Percentiles rank a stretch among this genome's conserved stretches.
These are phyloP conservation scores for Sandelia bainsii DNA, from an alignment of 2,797 vertebrate species.

Conservation along the genomic window DNA sequence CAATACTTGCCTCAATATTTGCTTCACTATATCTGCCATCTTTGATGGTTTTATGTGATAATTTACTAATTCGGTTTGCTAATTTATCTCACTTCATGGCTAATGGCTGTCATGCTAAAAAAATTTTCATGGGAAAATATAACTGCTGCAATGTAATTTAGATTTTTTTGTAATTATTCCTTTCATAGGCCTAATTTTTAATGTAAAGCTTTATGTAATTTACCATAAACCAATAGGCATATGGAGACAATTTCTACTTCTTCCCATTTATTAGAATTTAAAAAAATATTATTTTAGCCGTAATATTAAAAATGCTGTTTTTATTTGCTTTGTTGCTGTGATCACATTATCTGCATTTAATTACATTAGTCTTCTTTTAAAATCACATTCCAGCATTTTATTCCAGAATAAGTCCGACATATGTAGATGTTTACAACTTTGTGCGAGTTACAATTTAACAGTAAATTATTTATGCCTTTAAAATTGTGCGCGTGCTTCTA, in stretches of 20 bases:
- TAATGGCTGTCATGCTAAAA: slow-evolving; percentile 4
- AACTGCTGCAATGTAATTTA: slow-evolving; percentile 7
- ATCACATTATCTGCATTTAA: slow-evolving; percentile 8
- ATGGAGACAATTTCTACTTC: not conserved
- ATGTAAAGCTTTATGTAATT: slow-evolving; percentile 5
- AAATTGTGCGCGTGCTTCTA: slow-evolving; percentile 2
- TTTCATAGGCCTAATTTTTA: slow-evolving; percentile 3
- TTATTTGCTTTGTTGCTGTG: slow-evolving; percentile 5
- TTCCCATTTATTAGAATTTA: slow-evolving; percentile 1
- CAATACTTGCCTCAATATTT: slow-evolving; percentile 26
- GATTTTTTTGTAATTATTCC: not conserved
- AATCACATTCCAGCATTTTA: slow-evolving; percentile 19
- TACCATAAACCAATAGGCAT: not conserved
- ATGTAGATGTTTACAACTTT: not conserved
- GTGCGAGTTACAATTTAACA: not conserved
- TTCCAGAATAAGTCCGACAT: not conserved
- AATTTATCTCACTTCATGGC: slow-evolving; percentile 24
- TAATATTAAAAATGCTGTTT: slow-evolving; percentile 11
- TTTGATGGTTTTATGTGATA: slow-evolving; percentile 46
- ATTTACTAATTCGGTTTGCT: slow-evolving; percentile 53
- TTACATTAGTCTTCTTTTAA: slow-evolving; percentile 4
- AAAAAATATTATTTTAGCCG: not conserved
- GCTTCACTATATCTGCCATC: slow-evolving; percentile 40
- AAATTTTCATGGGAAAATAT: slow-evolving; percentile 3
- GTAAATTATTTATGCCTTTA: not conserved